These are phyloP conservation scores for Australoheros facetus DNA, from an alignment of 2,797 vertebrate species.

Conservation along the genomic window DNA sequence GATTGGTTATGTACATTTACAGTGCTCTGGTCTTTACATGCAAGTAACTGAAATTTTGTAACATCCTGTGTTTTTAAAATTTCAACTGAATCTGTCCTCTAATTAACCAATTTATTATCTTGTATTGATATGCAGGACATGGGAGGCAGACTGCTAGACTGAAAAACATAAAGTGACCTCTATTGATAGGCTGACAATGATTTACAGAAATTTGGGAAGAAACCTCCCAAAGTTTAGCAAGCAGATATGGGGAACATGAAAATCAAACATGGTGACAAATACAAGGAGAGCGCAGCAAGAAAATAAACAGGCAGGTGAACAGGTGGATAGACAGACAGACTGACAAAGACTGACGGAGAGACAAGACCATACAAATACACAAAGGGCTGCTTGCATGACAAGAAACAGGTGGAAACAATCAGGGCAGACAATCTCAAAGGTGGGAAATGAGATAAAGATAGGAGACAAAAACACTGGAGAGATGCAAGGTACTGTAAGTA, in stretches of 20 bases:
- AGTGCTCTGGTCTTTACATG: not conserved
- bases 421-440: not conserved
- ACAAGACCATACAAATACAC: not conserved
- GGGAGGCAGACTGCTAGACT: not conserved
- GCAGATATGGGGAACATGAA: not conserved
- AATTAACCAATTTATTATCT: not conserved
- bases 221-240: not conserved
- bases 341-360: not conserved
- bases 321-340: not conserved
- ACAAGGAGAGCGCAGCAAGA: not conserved
- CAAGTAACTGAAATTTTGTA: not conserved
- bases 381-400: not conserved
- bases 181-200: not conserved
- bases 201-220: not conserved
- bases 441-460: not conserved
- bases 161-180: not conserved
- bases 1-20: not conserved
- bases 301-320: not conserved
- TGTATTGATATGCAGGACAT: not conserved
- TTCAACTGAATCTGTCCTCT: not conserved
- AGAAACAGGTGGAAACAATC: constrained; percentile 4
- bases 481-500: not conserved
- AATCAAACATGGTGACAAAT: not conserved
- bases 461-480: not conserved
- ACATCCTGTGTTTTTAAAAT: not conserved